Base-by-base conservation (phyloP, 2,797 vertebrate species). In the Urosaurus nigricauda region DNA sequence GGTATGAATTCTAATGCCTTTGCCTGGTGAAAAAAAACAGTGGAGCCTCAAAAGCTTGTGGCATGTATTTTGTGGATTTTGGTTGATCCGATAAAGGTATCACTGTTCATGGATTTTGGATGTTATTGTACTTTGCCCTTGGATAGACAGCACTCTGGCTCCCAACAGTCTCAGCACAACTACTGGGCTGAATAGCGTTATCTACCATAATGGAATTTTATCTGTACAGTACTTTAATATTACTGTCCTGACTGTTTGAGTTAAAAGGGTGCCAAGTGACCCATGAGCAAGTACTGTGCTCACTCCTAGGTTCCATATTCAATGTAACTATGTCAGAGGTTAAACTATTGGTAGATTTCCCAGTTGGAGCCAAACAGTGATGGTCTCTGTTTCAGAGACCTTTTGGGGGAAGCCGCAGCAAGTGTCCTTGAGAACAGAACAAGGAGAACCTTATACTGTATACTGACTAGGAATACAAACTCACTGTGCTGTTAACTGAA, bases 371-470 rank as follows among this genome's bases (percentile, higher is more conserved):
- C 70, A 32, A 86, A 96, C 94, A 96, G 82, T 85, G 91, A 16
- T 77, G 8, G 47, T 85, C 94, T 96, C 94, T 96, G 95, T 96
- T 86, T 87, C 1, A 0, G 14, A 60, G 71, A 71, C 75, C 86
- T 92, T 93, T 89, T 87, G 90, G 92, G 88, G 63, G 29, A 82
- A 74, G 71, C 83, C 88, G 92, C 87, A 90, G 88, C 90, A 90
- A 94, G 92, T 70, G 88, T 92, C 89, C 90, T 79, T 95, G 93
- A 95, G 93, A 89, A 37, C 43, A 84, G 94, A 95, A 96, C 95
- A 96, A 96, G 94, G 89, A 89, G 43, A 74, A 86, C 90, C 90
- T 96, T 93, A 91, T 47, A 88, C 87, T 32, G 89, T 85, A 92
- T 75, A 86, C 84, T 87, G 14, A 78, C 86, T 92, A 92, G 89